Conservation (phyloP, 1,140 invertebrate species). For the Schlechtendalia chinensis region DNA sequence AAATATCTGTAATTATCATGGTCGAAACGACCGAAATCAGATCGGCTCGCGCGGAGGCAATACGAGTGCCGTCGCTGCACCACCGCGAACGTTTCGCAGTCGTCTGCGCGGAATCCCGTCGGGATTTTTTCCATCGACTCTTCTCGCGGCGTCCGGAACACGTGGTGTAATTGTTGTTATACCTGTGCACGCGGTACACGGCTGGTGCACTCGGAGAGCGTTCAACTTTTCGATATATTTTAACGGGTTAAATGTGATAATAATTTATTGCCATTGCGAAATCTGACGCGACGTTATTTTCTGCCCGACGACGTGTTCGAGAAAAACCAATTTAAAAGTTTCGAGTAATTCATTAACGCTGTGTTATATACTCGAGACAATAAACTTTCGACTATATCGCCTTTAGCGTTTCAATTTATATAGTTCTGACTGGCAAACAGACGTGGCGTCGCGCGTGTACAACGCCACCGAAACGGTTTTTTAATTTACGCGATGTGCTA, state of each 20-base stretch:
- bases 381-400: background rate
- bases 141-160: background rate
- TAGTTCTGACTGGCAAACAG: background rate
- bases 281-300: constrained; percentile 1
- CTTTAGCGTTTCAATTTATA: background rate
- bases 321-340: constrained; percentile 19
- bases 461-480: too few species aligned
- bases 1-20: too few species aligned
- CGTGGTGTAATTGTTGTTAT: too few species aligned
- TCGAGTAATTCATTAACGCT: constrained; percentile 9
- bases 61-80: background rate
- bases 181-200: background rate
- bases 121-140: too few species aligned
- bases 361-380: background rate
- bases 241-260: background rate
- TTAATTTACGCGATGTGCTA: too few species aligned
- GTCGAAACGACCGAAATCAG: too few species aligned
- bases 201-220: too few species aligned
- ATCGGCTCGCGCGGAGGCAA: background rate
- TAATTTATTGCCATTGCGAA: background rate
- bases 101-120: too few species aligned
- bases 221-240: background rate
- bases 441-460: too few species aligned
- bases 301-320: background rate
- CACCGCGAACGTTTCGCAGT: too few species aligned